Conservation (phyloP, 2,888 invertebrate genomes). For the Epiperipatus broadwayi region DNA sequence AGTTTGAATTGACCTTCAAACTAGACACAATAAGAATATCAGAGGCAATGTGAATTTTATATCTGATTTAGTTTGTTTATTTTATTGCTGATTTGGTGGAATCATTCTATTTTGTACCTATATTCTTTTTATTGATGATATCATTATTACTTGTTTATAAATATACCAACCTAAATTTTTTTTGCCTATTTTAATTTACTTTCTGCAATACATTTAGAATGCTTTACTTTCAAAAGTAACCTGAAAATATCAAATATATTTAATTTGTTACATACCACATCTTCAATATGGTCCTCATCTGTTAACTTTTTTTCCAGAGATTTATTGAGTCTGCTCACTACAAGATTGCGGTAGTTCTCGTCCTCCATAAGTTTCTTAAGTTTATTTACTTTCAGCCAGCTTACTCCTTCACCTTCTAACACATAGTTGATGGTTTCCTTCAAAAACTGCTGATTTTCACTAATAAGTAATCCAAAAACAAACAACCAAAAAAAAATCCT, state of each 20-base stretch:
- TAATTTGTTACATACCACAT: conserved; percentile 51
- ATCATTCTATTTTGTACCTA: too few relatives aligned
- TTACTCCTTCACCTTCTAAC: conserved; percentile 76
- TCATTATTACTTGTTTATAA: too few relatives aligned
- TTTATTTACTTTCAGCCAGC: conserved; percentile 82
- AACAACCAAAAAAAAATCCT: not conserved
- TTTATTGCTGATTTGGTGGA: too few relatives aligned
- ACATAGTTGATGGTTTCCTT: conserved; percentile 73
- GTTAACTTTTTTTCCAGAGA: conserved; percentile 79
- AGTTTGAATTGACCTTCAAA: too few relatives aligned
- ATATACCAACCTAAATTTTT: too few relatives aligned
- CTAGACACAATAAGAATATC: too few relatives aligned
- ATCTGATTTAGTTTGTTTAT: too few relatives aligned
- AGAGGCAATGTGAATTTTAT: too few relatives aligned
- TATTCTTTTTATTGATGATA: too few relatives aligned
- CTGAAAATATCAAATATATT: not conserved
- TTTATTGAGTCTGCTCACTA: conserved; percentile 79
- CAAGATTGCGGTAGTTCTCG: conserved; percentile 88
- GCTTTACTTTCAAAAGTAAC: too few relatives aligned
- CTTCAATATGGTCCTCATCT: conserved; percentile 89
- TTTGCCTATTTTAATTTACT: too few relatives aligned
- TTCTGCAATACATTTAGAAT: too few relatives aligned
- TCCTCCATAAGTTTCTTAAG: conserved; percentile 94
- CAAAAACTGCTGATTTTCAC: conserved; percentile 78
- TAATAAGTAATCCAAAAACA: conserved; percentile 17